phyloP scores from a whole-genome alignment of 2,888 invertebrate species.

The Cephus nigrinus region DNA sequence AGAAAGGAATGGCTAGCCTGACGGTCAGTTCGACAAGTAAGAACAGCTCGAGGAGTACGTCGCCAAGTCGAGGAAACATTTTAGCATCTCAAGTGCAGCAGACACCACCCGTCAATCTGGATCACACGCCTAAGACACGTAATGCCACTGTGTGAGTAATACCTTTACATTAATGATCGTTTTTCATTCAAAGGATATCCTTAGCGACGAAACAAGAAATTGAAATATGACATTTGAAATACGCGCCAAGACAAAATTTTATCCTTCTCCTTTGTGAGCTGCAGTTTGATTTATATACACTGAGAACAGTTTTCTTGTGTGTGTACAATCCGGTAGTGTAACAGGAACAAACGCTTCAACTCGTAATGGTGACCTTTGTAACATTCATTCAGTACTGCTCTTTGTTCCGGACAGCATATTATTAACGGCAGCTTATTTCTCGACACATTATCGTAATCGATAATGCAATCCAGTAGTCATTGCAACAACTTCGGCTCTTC shows the following conservation, averaged over 20 bases:
- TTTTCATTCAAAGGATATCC: not conserved
- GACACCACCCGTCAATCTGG: slow-evolving; percentile 43
- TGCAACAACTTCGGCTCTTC: not conserved
- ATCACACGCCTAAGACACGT: slow-evolving; percentile 57
- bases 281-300: not conserved
- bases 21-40: slow-evolving; percentile 60
- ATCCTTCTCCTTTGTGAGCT: not conserved
- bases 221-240: slow-evolving; percentile 6
- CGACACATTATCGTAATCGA: not conserved
- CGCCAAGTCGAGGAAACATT: slow-evolving; percentile 56
- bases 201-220: not conserved
- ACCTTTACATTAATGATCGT: not conserved
- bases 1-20: slow-evolving; percentile 63
- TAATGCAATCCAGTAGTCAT: not conserved
- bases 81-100: slow-evolving; percentile 46
- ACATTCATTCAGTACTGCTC: not conserved
- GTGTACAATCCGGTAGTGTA: not conserved
- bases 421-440: not conserved
- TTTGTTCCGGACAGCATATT: not conserved
- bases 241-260: not conserved
- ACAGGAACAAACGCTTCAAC: not conserved
- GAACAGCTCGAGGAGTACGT: slow-evolving; percentile 60
- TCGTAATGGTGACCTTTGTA: not conserved
- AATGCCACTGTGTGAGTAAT: slow-evolving; percentile 58
- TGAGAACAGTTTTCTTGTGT: not conserved